Evolutionary conservation across 2,113 vertebrate genomes (phyloP).

Genomic region (Uria lomvia): DNA sequence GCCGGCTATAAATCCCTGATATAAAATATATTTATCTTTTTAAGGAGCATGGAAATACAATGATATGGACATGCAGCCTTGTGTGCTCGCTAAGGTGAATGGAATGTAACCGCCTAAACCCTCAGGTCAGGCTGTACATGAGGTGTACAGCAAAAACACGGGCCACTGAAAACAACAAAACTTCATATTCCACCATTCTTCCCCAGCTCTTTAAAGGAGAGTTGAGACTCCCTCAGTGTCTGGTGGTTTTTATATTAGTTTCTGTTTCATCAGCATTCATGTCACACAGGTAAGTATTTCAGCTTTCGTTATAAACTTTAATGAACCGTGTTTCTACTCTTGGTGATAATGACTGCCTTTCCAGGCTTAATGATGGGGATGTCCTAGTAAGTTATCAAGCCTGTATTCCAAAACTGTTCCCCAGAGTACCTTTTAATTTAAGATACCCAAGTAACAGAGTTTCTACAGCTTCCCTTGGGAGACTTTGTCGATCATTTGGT

Average conservation of each 20-base stretch:
- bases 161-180: neutral
- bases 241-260: neutral
- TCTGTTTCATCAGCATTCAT: slow-evolving; percentile 11
- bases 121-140: neutral
- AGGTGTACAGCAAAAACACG: rapidly evolving
- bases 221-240: neutral
- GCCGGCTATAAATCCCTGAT: neutral
- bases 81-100: neutral
- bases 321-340: neutral
- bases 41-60: neutral
- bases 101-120: neutral
- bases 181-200: neutral
- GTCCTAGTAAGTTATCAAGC: neutral
- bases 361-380: neutral
- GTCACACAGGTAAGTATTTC: neutral
- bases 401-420: slow-evolving; percentile 1
- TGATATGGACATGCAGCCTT: neutral
- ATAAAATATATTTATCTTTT: neutral
- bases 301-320: neutral
- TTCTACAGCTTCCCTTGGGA: neutral
- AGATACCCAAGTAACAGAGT: neutral
- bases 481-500: neutral
- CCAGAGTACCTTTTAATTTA: neutral
- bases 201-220: neutral
- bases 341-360: slow-evolving; percentile 12